Evolutionary conservation across 2,797 vertebrate species (phyloP).

Genomic region (Pipistrellus kuhlii): DNA sequence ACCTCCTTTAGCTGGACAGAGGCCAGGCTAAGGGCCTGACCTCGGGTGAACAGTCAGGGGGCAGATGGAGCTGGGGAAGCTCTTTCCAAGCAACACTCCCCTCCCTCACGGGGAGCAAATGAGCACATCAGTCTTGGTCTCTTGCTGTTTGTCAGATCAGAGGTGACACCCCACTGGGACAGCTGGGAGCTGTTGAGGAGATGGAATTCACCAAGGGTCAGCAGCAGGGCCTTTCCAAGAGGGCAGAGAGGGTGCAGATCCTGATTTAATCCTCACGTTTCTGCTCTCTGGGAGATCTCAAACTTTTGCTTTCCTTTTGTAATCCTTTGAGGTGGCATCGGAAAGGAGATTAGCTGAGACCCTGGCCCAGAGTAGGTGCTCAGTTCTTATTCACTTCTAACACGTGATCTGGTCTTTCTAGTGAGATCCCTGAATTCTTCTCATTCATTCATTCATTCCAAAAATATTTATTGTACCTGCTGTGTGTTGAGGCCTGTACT

Average conservation of each 20-base stretch:
- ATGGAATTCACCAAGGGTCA: background rate
- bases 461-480: conserved; percentile 31
- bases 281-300: background rate
- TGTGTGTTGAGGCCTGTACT: background rate
- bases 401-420: conserved; percentile 19
- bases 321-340: background rate
- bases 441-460: background rate
- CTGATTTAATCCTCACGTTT: background rate
- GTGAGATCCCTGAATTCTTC: background rate
- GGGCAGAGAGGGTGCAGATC: background rate
- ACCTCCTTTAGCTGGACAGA: background rate
- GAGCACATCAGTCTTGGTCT: background rate
- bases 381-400: background rate
- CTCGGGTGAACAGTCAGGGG: background rate
- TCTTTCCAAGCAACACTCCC: background rate
- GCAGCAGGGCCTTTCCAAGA: conserved; percentile 36
- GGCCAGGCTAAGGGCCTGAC: background rate
- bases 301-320: background rate
- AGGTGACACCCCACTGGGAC: background rate
- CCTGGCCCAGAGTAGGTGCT: background rate
- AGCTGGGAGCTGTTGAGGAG: background rate
- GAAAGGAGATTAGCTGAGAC: conserved; percentile 11
- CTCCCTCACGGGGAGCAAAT: background rate
- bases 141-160: background rate
- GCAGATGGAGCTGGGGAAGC: background rate